A percentile compares a stretch with the other conserved stretches of the same genome.
Conservation (phyloP, 2,113 vertebrate species). For the Tauraco erythrolophus region DNA sequence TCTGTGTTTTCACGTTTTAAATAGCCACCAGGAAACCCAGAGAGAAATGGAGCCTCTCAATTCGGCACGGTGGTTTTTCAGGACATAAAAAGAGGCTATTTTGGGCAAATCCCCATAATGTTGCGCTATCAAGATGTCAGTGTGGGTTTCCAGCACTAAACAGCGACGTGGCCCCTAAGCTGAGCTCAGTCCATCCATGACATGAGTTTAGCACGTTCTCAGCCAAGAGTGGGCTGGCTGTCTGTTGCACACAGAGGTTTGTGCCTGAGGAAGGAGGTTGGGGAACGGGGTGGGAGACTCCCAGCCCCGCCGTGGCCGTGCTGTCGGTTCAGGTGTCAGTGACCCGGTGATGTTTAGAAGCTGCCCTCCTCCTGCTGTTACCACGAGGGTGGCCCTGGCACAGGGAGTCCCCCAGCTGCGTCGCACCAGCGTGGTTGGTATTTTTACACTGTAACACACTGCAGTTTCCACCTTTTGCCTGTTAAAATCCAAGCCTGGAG, state of each 20-base stretch:
- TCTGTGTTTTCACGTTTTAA: rapidly evolving
- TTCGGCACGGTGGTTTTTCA: rapidly evolving
- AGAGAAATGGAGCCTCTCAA: rapidly evolving
- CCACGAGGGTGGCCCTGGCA: not conserved
- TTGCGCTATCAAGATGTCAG: rapidly evolving
- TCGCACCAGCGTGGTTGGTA: not conserved
- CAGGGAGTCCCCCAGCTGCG: not conserved
- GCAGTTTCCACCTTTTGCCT: not conserved
- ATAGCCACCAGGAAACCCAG: not conserved
- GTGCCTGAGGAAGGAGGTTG: not conserved
- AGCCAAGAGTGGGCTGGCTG: rapidly evolving
- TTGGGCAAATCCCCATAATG: rapidly evolving
- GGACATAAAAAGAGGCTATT: not conserved
- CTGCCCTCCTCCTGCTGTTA: not conserved
- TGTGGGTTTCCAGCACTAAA: rapidly evolving
- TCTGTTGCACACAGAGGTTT: rapidly evolving
- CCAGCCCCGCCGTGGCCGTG: not conserved
- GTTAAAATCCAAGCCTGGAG: not conserved
- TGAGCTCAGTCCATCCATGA: rapidly evolving
- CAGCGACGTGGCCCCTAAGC: not conserved
- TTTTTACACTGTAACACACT: rapidly evolving
- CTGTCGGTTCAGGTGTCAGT: too few relatives aligned
- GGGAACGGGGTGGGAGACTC: not conserved
- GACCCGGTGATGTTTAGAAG: rapidly evolving
- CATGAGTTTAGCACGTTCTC: rapidly evolving